phyloP scores from a whole-genome alignment of 2,888 invertebrate genomes.

The Podotricha telesiphe region DNA sequence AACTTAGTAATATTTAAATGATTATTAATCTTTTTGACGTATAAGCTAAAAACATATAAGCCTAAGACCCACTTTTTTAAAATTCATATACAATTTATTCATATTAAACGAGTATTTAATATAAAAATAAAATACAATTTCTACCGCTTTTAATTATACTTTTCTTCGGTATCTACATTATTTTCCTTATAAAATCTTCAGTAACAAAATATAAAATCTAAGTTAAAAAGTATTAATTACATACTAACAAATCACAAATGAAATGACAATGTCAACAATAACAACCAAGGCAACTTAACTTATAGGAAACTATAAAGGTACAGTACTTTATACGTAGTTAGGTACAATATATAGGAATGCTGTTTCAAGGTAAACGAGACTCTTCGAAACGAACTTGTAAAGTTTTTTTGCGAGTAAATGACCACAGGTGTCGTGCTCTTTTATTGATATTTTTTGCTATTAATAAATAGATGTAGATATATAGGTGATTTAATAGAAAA shows the following conservation, averaged over 20 bases:
- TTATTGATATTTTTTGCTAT: neutral
- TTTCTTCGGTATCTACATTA: too few species aligned
- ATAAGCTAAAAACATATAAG: too few species aligned
- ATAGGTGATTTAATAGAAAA: neutral
- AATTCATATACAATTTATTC: too few species aligned
- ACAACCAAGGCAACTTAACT: neutral
- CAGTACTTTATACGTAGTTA: conserved; percentile 3
- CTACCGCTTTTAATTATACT: too few species aligned
- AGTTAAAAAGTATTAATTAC: neutral
- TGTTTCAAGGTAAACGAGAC: conserved; percentile 51
- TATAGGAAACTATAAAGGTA: conserved; percentile 31
- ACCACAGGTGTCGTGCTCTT: conserved; percentile 30
- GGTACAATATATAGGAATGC: conserved; percentile 47
- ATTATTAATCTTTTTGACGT: too few species aligned
- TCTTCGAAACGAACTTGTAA: conserved; percentile 49
- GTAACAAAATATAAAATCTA: neutral
- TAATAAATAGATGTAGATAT: neutral
- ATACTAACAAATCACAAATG: neutral
- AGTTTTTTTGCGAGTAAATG: conserved; percentile 36
- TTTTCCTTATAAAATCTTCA: too few species aligned
- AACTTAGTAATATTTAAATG: too few species aligned
- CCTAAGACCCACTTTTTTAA: too few species aligned
- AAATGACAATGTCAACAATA: conserved; percentile 11
- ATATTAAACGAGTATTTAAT: too few species aligned
- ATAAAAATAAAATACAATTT: too few species aligned